Percentiles rank a stretch among this genome's conserved stretches.
Evolutionary conservation across 2,888 invertebrate genomes (phyloP).

Genomic region (Chrysodeixis includens): DNA sequence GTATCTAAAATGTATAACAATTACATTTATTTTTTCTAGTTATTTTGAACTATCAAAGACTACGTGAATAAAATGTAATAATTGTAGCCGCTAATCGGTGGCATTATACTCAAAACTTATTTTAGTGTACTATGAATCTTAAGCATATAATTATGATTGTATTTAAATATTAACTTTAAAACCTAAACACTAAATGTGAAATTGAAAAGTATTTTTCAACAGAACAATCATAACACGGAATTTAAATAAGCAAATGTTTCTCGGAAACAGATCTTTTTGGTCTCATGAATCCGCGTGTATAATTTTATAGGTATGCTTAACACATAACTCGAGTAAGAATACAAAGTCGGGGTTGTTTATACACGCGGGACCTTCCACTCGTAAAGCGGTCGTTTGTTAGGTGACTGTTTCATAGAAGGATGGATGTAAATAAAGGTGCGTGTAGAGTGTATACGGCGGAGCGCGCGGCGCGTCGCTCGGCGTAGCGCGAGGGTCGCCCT

Average conservation of each 20-base stretch:
- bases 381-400: constrained; percentile 71
- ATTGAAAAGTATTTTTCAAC: neutral
- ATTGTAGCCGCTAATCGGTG: neutral
- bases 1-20: constrained; percentile 27
- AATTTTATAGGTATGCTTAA: constrained; percentile 29
- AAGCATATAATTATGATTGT: too few species aligned
- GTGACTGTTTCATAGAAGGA: constrained; percentile 77
- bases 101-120: neutral
- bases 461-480: constrained; percentile 59
- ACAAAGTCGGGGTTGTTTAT: constrained; percentile 70
- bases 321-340: constrained; percentile 64
- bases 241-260: constrained; percentile 22
- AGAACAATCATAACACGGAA: constrained; percentile 25
- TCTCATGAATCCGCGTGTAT: constrained; percentile 16
- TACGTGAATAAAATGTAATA: constrained; percentile 18
- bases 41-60: too few species aligned
- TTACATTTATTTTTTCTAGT: too few species aligned
- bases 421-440: constrained; percentile 85
- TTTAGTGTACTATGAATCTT: too few species aligned
- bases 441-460: constrained; percentile 60
- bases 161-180: too few species aligned
- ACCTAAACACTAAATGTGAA: neutral
- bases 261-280: constrained; percentile 25
- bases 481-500: constrained; percentile 84
- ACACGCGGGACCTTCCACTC: constrained; percentile 73